A percentile compares a stretch with the other conserved stretches of the same genome.
Conservation (phyloP, 2,797 vertebrate genomes). For the Spinus olivaceus region DNA sequence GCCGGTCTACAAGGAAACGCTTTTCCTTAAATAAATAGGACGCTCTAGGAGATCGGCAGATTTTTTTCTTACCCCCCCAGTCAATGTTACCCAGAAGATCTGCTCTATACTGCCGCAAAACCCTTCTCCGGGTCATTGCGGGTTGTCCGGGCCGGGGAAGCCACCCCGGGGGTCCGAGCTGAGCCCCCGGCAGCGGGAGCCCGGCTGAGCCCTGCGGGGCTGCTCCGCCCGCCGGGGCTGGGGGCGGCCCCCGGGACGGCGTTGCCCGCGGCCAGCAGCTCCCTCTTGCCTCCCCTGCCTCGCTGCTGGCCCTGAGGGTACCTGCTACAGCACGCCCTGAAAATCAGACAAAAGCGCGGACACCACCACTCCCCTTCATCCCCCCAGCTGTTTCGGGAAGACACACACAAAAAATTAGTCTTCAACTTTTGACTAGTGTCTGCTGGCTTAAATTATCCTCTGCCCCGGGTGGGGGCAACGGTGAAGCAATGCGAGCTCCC, state of each 20-base stretch:
- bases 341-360: background rate
- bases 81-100: background rate
- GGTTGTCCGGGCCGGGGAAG: background rate
- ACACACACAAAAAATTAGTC: background rate
- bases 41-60: background rate
- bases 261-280: background rate
- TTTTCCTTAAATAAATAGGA: background rate
- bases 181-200: background rate
- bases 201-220: background rate
- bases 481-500: background rate
- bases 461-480: background rate
- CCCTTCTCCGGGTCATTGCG: background rate
- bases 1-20: background rate
- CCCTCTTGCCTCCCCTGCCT: background rate
- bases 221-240: fast-evolving
- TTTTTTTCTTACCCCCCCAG: background rate
- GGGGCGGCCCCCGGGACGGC: background rate
- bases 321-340: background rate
- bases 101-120: background rate
- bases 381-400: background rate
- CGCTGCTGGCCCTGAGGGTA: background rate
- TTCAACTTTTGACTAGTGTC: slow-evolving; percentile 1
- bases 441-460: background rate
- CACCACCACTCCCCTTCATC: background rate
- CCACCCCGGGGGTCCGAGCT: too few relatives aligned